Evolutionary conservation across 2,888 invertebrate genomes (phyloP).

Genomic region (Drosophila limbata): DNA sequence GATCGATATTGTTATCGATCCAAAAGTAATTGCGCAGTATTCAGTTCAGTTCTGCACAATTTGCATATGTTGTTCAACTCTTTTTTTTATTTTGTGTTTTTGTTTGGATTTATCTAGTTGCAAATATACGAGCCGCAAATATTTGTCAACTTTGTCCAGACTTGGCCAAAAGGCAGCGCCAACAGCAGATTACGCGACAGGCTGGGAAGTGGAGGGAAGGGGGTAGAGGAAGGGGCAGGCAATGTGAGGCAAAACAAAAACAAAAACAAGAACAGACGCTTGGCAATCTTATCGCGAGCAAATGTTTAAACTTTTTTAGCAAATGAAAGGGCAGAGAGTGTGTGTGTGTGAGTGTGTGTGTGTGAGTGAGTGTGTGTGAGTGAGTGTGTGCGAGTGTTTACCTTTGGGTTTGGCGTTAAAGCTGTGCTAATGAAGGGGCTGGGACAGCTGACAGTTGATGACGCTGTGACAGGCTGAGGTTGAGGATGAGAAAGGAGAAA

Average conservation of each 20-base stretch:
- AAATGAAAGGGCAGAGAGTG: slow-evolving; percentile 12
- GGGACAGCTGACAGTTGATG: slow-evolving; percentile 32
- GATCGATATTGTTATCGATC: slow-evolving; percentile 41
- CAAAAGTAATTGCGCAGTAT: slow-evolving; percentile 9
- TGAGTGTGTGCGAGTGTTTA: slow-evolving; percentile 25
- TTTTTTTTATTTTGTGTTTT: not conserved
- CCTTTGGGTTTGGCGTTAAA: slow-evolving; percentile 41
- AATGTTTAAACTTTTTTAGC: slow-evolving; percentile 50
- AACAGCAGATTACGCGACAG: slow-evolving; percentile 19
- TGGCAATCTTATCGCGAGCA: slow-evolving; percentile 57
- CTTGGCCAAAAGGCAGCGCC: slow-evolving; percentile 28
- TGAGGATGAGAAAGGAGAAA: not conserved
- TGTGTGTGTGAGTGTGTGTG: not conserved
- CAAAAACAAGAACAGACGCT: slow-evolving; percentile 5
- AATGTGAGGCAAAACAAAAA: not conserved
- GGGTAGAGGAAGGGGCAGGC: not conserved
- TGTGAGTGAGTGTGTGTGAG: not conserved
- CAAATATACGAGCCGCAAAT: slow-evolving; percentile 38
- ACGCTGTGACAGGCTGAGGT: slow-evolving; percentile 14
- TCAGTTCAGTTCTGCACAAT: slow-evolving; percentile 1
- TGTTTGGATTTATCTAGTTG: slow-evolving; percentile 38
- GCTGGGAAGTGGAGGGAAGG: not conserved
- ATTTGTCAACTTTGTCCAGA: slow-evolving; percentile 34
- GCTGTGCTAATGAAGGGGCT: slow-evolving; percentile 60
- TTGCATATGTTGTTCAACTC: slow-evolving; percentile 40